Conservation (phyloP, 2,113 vertebrate genomes). For the Epinephelus lanceolatus region DNA sequence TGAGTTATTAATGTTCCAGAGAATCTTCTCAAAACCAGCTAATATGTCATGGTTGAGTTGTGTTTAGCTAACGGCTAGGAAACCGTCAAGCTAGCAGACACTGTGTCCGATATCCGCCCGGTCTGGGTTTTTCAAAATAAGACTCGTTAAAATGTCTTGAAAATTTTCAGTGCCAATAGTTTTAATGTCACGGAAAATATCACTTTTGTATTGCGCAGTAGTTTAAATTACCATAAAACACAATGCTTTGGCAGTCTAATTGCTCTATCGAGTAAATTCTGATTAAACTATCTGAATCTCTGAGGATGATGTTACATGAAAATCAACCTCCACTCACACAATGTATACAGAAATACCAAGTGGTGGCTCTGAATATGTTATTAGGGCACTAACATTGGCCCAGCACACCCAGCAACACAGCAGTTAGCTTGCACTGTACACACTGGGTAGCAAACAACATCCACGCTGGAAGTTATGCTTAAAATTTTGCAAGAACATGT, state of each 20-base stretch:
- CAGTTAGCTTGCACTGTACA: background rate
- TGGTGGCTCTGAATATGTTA: background rate
- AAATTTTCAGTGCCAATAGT: background rate
- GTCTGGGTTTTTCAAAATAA: conserved; percentile 35
- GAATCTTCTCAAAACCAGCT: background rate
- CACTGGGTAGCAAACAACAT: background rate
- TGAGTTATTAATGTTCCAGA: conserved; percentile 28
- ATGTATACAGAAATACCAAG: background rate
- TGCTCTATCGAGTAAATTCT: background rate
- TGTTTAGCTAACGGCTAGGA: background rate
- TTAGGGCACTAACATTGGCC: background rate
- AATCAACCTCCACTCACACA: background rate
- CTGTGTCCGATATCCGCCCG: background rate
- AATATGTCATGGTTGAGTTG: background rate
- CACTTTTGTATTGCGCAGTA: background rate
- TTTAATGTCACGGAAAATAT: background rate
- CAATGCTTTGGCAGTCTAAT: background rate
- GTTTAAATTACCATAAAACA: background rate
- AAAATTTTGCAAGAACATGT: conserved; percentile 16
- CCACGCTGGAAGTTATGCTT: background rate
- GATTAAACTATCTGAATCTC: background rate
- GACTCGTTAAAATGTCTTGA: background rate
- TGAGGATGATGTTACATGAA: background rate
- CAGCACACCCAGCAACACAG: background rate
- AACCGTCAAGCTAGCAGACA: background rate